These are phyloP conservation scores for Phyllostomus hastatus DNA, from an alignment of 2,113 vertebrate genomes.

Conservation along the genomic window DNA sequence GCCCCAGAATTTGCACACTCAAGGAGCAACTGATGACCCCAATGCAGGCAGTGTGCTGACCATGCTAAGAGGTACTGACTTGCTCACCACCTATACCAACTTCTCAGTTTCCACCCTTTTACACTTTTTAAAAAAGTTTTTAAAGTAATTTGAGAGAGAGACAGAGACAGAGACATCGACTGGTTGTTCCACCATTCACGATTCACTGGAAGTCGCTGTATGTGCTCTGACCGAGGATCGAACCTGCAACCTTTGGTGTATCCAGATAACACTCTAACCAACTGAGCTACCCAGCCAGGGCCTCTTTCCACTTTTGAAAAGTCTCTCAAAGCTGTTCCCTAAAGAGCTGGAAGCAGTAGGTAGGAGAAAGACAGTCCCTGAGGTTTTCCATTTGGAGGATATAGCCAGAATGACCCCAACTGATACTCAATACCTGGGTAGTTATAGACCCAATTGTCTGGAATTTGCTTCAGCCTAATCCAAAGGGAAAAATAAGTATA, in stretches of 20 bases:
- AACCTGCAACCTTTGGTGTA: too few species aligned
- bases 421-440: background rate
- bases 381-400: background rate
- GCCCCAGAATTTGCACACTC: background rate
- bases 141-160: too few species aligned
- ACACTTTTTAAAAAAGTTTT: background rate
- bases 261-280: too few species aligned
- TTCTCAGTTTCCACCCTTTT: background rate
- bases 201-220: too few species aligned
- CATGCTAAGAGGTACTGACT: background rate
- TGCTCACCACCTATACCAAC: background rate
- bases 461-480: background rate
- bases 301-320: background rate
- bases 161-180: too few species aligned
- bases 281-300: too few species aligned
- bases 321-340: background rate
- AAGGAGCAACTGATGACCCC: background rate
- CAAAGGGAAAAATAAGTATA: background rate
- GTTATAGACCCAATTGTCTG: background rate
- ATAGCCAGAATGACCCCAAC: background rate
- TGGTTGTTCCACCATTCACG: too few species aligned
- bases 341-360: background rate
- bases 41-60: background rate
- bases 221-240: too few species aligned
- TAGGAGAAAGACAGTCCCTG: background rate